Conservation (phyloP, 2,113 vertebrate species). For the Vulpes ferrilata region DNA sequence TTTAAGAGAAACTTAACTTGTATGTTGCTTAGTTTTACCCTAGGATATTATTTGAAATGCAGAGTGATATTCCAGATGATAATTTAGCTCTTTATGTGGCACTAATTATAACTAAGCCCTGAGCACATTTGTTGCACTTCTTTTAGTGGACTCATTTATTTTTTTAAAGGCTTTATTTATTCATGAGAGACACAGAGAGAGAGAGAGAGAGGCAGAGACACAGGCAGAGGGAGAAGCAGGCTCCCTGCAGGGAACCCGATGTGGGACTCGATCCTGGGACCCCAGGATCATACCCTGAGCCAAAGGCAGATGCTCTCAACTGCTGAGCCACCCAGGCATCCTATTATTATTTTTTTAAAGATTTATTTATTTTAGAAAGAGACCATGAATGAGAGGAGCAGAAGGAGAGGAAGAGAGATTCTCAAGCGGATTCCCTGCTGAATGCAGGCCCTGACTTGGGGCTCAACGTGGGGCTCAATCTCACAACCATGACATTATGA, state of each 20-base stretch:
- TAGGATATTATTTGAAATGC: not conserved
- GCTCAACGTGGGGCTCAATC: not conserved
- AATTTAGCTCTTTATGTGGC: not conserved
- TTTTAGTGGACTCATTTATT: not conserved
- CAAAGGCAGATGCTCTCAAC: too few species aligned
- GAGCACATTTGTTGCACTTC: not conserved
- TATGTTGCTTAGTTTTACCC: not conserved
- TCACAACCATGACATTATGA: not conserved
- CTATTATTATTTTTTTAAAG: not conserved
- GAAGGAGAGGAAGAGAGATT: not conserved
- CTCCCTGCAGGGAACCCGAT: too few species aligned
- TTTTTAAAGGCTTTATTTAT: not conserved
- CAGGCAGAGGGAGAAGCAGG: too few species aligned
- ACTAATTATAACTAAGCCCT: not conserved
- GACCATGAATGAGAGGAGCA: not conserved
- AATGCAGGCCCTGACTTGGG: not conserved
- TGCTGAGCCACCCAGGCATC: too few species aligned
- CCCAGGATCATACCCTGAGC: too few species aligned
- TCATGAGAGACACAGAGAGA: too few species aligned
- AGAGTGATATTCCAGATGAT: not conserved
- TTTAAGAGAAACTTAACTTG: slow-evolving; percentile 19
- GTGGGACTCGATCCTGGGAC: too few species aligned
- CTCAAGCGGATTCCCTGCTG: not conserved
- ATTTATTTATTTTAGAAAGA: not conserved
- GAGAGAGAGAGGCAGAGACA: too few species aligned